Evolutionary conservation across 2,797 vertebrate species (phyloP).

Genomic region (Hapalemur alaotrensis): DNA sequence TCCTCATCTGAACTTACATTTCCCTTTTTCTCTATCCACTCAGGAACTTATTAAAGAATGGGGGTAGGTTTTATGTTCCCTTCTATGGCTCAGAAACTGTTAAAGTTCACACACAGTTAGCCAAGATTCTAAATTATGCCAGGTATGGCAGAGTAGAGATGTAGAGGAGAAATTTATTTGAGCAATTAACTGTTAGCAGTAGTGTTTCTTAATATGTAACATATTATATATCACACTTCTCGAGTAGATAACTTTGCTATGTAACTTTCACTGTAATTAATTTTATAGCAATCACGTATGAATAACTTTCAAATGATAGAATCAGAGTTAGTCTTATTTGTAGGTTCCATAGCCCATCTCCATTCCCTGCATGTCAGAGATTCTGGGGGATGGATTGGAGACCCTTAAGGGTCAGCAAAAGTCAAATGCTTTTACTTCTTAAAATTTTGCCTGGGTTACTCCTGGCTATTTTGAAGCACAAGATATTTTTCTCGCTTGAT

Average conservation of each 20-base stretch:
- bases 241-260: neutral
- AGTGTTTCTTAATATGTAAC: neutral
- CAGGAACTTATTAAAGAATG: neutral
- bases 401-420: neutral
- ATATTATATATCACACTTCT: neutral
- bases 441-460: neutral
- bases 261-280: slow-evolving; percentile 29
- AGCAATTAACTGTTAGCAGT: neutral
- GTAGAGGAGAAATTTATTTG: neutral
- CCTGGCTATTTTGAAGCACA: neutral
- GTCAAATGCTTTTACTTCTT: slow-evolving; percentile 33
- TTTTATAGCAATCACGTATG: neutral
- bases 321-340: neutral
- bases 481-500: neutral
- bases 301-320: neutral
- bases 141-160: neutral
- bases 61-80: neutral
- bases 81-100: neutral
- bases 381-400: neutral
- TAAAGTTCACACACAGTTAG: neutral
- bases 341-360: neutral
- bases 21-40: slow-evolving; percentile 18
- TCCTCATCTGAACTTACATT: neutral
- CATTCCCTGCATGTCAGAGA: neutral
- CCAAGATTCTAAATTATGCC: slow-evolving; percentile 28